Percentiles rank a stretch among this genome's conserved stretches.
Conservation (phyloP, 2,113 vertebrate species). For the Panthera leo region DNA sequence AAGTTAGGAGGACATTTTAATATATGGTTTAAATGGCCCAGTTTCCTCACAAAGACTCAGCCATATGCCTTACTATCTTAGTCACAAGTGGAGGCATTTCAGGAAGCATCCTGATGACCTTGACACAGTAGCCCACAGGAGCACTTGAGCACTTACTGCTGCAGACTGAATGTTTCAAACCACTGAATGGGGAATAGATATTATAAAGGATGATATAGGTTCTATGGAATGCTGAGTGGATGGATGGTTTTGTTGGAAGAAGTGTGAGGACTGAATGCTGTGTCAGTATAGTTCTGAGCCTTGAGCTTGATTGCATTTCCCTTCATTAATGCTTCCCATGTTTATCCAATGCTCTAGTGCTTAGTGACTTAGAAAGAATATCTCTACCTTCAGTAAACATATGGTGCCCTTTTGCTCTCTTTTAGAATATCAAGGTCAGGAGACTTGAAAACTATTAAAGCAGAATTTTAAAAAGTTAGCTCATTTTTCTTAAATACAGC, state of each 20-base stretch:
- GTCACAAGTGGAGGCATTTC: background rate
- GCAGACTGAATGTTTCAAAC: background rate
- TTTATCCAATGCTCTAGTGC: background rate
- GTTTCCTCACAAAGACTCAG: background rate
- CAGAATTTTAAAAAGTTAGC: background rate
- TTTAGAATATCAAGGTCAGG: background rate
- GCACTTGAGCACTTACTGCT: background rate
- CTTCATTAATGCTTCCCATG: background rate
- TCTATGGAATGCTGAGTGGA: background rate
- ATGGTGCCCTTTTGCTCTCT: background rate
- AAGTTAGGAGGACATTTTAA: conserved; percentile 35
- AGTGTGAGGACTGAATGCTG: background rate
- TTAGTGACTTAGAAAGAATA: background rate
- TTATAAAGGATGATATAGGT: background rate
- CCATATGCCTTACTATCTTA: background rate
- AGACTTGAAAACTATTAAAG: background rate
- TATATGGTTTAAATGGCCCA: background rate
- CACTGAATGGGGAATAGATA: background rate
- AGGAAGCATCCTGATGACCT: background rate
- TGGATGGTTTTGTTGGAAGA: background rate
- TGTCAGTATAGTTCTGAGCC: background rate
- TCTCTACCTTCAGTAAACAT: background rate
- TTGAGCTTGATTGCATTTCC: background rate
- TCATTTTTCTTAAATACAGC: background rate
- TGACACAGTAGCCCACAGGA: background rate